These are phyloP conservation scores for Osedax fenrisi DNA, from an alignment of 2,888 invertebrate species.

Conservation along the genomic window DNA sequence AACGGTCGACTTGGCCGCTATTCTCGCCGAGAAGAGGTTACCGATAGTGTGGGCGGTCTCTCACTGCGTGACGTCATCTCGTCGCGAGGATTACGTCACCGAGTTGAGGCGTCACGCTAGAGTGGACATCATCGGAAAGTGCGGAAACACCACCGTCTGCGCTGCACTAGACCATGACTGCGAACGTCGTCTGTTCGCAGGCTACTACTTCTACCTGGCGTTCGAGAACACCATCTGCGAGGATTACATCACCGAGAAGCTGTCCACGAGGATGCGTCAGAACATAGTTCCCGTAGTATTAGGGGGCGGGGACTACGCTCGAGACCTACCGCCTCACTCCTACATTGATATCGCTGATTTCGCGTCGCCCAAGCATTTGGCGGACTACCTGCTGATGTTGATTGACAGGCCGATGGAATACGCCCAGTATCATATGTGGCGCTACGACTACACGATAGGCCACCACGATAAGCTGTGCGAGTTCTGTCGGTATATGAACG, in stretches of 20 bases:
- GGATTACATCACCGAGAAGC: too few relatives aligned
- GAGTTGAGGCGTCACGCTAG: too few relatives aligned
- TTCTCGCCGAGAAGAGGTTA: background rate
- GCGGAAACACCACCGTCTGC: too few relatives aligned
- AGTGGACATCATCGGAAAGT: background rate
- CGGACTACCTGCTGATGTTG: slow-evolving; percentile 69
- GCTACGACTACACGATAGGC: too few relatives aligned
- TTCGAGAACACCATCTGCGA: slow-evolving; percentile 13
- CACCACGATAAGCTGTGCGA: too few relatives aligned
- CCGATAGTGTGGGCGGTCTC: slow-evolving; percentile 11
- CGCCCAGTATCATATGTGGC: too few relatives aligned
- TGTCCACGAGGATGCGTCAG: slow-evolving; percentile 8
- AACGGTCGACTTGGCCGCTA: too few relatives aligned
- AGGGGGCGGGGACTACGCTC: slow-evolving; percentile 26
- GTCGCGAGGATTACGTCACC: slow-evolving; percentile 19
- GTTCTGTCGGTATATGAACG: too few relatives aligned
- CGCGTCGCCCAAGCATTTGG: slow-evolving; percentile 70
- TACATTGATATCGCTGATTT: slow-evolving; percentile 94
- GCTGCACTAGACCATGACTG: too few relatives aligned
- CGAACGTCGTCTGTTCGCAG: too few relatives aligned
- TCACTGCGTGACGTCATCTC: slow-evolving; percentile 9
- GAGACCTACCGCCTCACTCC: slow-evolving; percentile 68
- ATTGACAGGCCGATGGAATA: too few relatives aligned
- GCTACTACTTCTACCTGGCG: slow-evolving; percentile 22
- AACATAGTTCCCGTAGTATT: slow-evolving; percentile 34